Evolutionary conservation across 2,888 invertebrate species (phyloP).

Genomic region (Colletes collaris): DNA sequence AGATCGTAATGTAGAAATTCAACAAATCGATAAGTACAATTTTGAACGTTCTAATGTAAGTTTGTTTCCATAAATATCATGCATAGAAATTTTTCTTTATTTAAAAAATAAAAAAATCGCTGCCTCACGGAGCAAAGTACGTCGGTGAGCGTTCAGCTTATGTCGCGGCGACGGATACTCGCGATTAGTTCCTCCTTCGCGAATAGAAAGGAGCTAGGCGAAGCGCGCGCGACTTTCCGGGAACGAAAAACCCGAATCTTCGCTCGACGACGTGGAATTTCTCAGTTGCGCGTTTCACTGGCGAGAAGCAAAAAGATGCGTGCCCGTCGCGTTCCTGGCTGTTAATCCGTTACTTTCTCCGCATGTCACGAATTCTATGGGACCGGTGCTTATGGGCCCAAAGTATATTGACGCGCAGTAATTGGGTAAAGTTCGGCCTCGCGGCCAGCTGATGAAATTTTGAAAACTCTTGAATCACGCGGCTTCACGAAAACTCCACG

Average conservation of each 20-base stretch:
- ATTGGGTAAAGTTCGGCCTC: constrained; percentile 22
- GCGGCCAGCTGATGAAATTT: constrained; percentile 34
- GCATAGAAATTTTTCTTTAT: too few species aligned
- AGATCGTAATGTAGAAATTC: too few species aligned
- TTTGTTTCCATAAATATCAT: too few species aligned
- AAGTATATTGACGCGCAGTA: constrained; percentile 1
- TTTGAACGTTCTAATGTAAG: too few species aligned
- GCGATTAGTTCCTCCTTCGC: background rate
- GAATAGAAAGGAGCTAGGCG: constrained; percentile 19
- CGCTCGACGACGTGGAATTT: constrained; percentile 34
- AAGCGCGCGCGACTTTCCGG: background rate
- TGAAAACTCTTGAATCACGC: constrained; percentile 28
- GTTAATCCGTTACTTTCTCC: constrained; percentile 63
- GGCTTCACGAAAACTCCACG: background rate
- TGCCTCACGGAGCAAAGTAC: background rate
- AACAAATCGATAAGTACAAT: too few species aligned
- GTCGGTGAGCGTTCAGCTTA: too few species aligned
- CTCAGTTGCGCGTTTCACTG: constrained; percentile 36
- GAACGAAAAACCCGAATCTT: constrained; percentile 23
- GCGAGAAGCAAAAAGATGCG: constrained; percentile 9
- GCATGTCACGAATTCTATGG: constrained; percentile 48
- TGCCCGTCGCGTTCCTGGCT: background rate
- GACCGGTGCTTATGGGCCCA: background rate
- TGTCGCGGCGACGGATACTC: too few species aligned
- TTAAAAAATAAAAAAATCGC: too few species aligned